Percentiles rank a stretch among this genome's conserved stretches.
Evolutionary conservation across 2,888 invertebrate genomes (phyloP).

Genomic region (Limnephilus marmoratus): DNA sequence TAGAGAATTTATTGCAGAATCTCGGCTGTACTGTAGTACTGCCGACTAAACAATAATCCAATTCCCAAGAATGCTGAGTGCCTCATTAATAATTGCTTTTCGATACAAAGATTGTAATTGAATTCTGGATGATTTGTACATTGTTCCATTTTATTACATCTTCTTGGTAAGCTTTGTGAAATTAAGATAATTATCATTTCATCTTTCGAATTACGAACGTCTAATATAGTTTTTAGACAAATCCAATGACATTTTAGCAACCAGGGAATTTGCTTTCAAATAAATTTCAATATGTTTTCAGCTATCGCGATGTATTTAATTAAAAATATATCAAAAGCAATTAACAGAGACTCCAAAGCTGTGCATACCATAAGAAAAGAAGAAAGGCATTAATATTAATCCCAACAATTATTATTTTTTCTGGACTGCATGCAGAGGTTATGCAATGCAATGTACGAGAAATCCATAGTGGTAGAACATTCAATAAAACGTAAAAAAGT

Average conservation of each 20-base stretch:
- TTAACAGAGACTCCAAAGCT: background rate
- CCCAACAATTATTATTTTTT: too few relatives aligned
- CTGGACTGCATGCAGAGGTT: too few relatives aligned
- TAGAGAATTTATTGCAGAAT: conserved; percentile 29
- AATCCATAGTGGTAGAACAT: too few relatives aligned
- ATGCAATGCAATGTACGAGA: too few relatives aligned
- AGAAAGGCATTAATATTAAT: background rate
- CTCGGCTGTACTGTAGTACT: background rate
- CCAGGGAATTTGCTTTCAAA: background rate
- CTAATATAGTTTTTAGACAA: too few relatives aligned
- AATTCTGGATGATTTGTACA: background rate
- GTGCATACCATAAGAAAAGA: background rate
- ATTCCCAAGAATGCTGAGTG: conserved; percentile 24
- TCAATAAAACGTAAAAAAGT: too few relatives aligned
- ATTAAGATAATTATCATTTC: background rate
- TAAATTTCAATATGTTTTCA: background rate
- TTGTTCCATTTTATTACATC: background rate
- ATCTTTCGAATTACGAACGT: background rate
- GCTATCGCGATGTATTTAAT: too few relatives aligned
- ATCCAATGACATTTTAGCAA: background rate
- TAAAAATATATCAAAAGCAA: background rate
- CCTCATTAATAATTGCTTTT: conserved; percentile 23
- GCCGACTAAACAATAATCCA: conserved; percentile 13
- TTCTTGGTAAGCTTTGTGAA: background rate
- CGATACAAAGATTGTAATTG: background rate